phyloP scores from a whole-genome alignment of 2,888 invertebrate species.

The Reticulitermes lucifugus region DNA sequence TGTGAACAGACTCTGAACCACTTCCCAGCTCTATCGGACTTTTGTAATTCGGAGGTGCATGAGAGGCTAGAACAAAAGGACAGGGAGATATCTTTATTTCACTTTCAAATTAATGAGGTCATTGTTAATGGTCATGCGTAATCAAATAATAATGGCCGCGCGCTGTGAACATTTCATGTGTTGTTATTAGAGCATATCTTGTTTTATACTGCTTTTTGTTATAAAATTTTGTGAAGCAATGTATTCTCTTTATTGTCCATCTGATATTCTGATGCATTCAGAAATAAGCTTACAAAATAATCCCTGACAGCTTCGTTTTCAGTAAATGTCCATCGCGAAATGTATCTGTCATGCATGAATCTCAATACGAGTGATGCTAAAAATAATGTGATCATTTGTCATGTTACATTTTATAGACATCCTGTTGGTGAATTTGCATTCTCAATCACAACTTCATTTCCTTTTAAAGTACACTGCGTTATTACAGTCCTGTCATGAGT shows the following conservation, averaged over 20 bases:
- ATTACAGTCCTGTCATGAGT: no score
- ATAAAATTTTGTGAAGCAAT: neutral
- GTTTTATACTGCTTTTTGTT: neutral
- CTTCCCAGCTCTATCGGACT: neutral
- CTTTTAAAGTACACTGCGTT: no score
- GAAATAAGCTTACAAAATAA: neutral
- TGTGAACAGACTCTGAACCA: neutral
- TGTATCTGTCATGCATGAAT: no score
- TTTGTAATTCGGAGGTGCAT: neutral
- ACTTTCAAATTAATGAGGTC: constrained; percentile 23
- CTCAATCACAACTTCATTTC: no score
- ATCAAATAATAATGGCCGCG: neutral
- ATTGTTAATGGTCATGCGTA: neutral
- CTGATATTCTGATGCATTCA: neutral
- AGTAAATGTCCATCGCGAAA: no score
- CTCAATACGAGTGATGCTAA: no score
- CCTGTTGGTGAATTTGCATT: no score
- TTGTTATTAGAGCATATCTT: neutral
- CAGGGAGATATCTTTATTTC: neutral
- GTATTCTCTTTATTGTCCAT: neutral
- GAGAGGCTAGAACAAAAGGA: neutral
- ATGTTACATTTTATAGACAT: no score
- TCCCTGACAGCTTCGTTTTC: neutral
- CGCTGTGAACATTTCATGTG: neutral
- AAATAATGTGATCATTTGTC: no score